phyloP scores from a whole-genome alignment of 2,113 vertebrate genomes.

The Sylvia atricapilla region DNA sequence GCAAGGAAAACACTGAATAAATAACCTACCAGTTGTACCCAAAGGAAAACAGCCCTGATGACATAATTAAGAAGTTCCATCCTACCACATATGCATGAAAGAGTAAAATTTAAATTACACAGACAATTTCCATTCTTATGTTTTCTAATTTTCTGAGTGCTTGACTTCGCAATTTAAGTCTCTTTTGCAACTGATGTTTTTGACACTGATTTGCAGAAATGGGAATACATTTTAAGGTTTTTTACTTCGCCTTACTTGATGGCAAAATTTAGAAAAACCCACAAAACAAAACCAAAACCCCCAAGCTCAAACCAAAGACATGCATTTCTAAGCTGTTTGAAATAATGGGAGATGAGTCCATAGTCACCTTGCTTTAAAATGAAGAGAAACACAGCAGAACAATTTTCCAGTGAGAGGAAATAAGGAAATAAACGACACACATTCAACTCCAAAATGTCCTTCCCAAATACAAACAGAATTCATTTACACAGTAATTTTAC shows the following conservation, averaged over 20 bases:
- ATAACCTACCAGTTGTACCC: neutral
- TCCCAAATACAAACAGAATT: neutral
- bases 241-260: neutral
- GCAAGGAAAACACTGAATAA: neutral
- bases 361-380: neutral
- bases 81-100: neutral
- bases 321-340: neutral
- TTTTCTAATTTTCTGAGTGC: neutral
- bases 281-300: neutral
- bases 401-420: neutral
- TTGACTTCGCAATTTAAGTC: neutral
- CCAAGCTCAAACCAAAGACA: neutral
- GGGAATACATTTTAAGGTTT: neutral
- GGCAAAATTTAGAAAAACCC: neutral
- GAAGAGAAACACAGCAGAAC: neutral
- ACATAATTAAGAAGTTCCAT: neutral
- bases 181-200: neutral
- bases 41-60: neutral
- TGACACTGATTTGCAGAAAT: neutral
- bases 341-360: neutral
- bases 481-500: neutral
- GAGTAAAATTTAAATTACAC: neutral
- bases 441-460: neutral
- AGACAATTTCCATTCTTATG: neutral
- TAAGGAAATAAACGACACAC: neutral